These are phyloP conservation scores for Dissostichus mawsoni DNA, from an alignment of 2,113 vertebrate genomes.

Conservation along the genomic window DNA sequence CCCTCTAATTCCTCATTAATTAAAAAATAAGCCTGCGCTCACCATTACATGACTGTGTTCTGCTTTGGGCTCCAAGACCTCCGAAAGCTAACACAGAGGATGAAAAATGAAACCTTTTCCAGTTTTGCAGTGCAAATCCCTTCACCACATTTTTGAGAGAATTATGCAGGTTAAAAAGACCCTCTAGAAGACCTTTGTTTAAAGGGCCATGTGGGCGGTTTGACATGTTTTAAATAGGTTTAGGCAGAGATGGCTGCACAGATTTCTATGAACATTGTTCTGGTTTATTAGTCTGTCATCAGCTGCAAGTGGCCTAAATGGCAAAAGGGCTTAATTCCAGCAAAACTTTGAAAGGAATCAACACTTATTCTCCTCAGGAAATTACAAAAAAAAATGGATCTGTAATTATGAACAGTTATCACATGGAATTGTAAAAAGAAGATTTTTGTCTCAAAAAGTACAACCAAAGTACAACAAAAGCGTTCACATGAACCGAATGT, in stretches of 20 bases:
- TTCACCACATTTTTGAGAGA: conserved; percentile 16
- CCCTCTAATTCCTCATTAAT: conserved; percentile 80
- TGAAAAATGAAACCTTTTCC: conserved; percentile 29
- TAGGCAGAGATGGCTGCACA: not conserved
- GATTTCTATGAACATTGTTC: not conserved
- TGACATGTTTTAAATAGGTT: not conserved
- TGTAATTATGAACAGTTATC: not conserved
- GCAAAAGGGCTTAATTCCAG: not conserved
- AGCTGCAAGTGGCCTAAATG: not conserved
- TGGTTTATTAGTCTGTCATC: not conserved
- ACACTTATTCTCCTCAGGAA: not conserved
- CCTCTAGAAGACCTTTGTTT: not conserved
- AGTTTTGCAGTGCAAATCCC: conserved; percentile 33
- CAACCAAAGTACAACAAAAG: not conserved
- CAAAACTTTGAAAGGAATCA: not conserved
- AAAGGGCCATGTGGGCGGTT: not conserved
- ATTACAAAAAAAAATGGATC: not conserved
- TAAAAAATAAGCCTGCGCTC: conserved; percentile 78
- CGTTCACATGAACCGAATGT: conserved; percentile 11
- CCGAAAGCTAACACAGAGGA: conserved; percentile 14
- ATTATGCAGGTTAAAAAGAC: not conserved
- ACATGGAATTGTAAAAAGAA: not conserved
- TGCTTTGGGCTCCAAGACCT: conserved; percentile 47
- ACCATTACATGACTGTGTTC: conserved; percentile 60
- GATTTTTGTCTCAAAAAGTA: not conserved